These are phyloP conservation scores for Catonia carolina DNA, from an alignment of 2,888 invertebrate species.

Conservation along the genomic window DNA sequence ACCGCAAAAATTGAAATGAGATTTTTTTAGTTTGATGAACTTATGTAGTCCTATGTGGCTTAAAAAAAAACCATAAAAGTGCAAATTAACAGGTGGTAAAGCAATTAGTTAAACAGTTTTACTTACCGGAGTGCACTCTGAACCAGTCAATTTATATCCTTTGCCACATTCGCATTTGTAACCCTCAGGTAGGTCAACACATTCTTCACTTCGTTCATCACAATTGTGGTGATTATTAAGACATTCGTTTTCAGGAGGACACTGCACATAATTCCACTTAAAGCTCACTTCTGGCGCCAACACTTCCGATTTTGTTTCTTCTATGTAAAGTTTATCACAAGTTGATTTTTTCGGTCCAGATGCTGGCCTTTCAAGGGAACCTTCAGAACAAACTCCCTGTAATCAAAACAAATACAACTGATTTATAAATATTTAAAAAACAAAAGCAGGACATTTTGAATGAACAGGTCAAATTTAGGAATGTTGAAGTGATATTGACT, in stretches of 20 bases:
- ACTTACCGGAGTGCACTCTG: constrained; percentile 34
- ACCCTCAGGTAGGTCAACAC: constrained; percentile 72
- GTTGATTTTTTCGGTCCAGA: constrained; percentile 57
- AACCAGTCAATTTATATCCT: constrained; percentile 54
- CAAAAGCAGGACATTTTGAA: too few relatives aligned
- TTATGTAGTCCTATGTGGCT: too few relatives aligned
- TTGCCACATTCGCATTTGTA: constrained; percentile 79
- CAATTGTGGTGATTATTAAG: constrained; percentile 86
- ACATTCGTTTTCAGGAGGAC: constrained; percentile 92
- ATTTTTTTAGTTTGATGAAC: too few relatives aligned
- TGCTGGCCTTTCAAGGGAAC: constrained; percentile 57
- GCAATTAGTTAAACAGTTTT: too few relatives aligned
- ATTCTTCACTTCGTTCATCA: constrained; percentile 77
- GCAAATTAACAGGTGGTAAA: too few relatives aligned
- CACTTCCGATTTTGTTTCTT: constrained; percentile 35
- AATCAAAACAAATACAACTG: not conserved
- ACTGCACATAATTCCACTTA: constrained; percentile 82
- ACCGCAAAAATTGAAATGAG: too few relatives aligned
- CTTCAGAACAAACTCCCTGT: constrained; percentile 77
- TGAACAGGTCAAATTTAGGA: too few relatives aligned
- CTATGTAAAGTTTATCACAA: constrained; percentile 44
- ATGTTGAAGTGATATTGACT: too few relatives aligned
- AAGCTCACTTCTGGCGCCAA: constrained; percentile 43
- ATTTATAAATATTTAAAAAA: too few relatives aligned
- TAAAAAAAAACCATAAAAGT: too few relatives aligned